Percentiles rank a stretch among this genome's conserved stretches.
These are phyloP conservation scores for Drosophila nigromelanica DNA, from an alignment of 1,140 invertebrate species.

Conservation along the genomic window DNA sequence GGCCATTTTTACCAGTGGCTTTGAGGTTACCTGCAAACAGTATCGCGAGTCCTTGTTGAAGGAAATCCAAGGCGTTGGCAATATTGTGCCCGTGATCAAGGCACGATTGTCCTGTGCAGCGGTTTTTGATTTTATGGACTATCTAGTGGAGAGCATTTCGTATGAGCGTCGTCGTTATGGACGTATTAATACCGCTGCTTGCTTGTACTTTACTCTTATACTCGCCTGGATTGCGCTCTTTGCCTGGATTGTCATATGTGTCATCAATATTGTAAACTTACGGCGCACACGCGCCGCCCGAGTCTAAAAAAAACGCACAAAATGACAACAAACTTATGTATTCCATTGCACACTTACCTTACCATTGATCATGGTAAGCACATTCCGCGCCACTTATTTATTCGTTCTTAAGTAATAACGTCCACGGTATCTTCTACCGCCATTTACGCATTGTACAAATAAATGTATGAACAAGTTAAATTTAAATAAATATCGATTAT, in stretches of 20 bases:
- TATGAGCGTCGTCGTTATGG: conserved; percentile 86
- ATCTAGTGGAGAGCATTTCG: conserved; percentile 86
- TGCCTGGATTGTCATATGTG: conserved; percentile 85
- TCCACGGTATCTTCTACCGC: conserved; percentile 51
- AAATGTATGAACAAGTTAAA: conserved; percentile 62
- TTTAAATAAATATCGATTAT: conserved; percentile 9
- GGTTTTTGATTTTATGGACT: conserved; percentile 90
- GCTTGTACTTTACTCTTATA: conserved; percentile 86
- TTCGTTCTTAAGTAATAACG: conserved; percentile 48
- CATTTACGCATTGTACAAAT: conserved; percentile 69
- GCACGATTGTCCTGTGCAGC: conserved; percentile 87
- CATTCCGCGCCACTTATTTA: conserved; percentile 60
- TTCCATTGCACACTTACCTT: conserved; percentile 41
- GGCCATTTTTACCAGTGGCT: conserved; percentile 87
- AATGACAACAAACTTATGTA: conserved; percentile 16
- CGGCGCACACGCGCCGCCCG: conserved; percentile 69
- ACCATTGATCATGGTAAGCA: conserved; percentile 45
- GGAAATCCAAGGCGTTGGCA: conserved; percentile 85
- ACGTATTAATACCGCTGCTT: conserved; percentile 87
- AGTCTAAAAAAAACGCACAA: conserved; percentile 39
- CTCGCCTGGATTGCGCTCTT: conserved; percentile 86
- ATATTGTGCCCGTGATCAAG: conserved; percentile 87
- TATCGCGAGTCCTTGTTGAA: conserved; percentile 86
- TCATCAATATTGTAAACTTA: conserved; percentile 86
- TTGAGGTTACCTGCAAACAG: conserved; percentile 87